These are phyloP conservation scores for Zophobas morio DNA, from an alignment of 1,140 invertebrate genomes.

Conservation along the genomic window DNA sequence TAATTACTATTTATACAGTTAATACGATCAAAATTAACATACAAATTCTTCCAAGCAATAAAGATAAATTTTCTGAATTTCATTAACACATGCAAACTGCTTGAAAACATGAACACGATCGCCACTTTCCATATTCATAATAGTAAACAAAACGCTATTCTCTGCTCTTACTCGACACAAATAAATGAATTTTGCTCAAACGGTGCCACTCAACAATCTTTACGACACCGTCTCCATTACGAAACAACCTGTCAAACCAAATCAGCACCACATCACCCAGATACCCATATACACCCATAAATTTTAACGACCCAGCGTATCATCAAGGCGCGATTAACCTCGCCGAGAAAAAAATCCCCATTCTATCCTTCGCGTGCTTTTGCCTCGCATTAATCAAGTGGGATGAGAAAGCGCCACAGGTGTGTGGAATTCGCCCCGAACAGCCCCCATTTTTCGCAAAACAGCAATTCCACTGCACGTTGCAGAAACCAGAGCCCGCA, in stretches of 20 bases:
- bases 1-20: too few relatives aligned
- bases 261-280: not conserved
- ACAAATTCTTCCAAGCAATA: too few relatives aligned
- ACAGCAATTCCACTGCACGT: too few relatives aligned
- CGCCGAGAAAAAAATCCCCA: not conserved
- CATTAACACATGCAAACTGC: too few relatives aligned
- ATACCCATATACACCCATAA: not conserved
- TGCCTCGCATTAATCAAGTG: not conserved
- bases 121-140: too few relatives aligned
- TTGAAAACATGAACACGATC: too few relatives aligned
- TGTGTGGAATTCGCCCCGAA: not conserved
- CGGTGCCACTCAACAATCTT: not conserved
- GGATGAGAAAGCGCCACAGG: not conserved
- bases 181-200: not conserved
- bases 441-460: too few relatives aligned
- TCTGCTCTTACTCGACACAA: too few relatives aligned
- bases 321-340: not conserved
- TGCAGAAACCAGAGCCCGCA: too few relatives aligned
- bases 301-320: slow-evolving; percentile 9
- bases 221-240: not conserved
- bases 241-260: not conserved
- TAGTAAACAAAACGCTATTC: too few relatives aligned
- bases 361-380: slow-evolving; percentile 19
- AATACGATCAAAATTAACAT: too few relatives aligned
- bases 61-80: too few relatives aligned